Evolutionary conservation across 2,113 vertebrate species (phyloP), one percentile per base, ranked within the genome.

Genomic region (Ivindomyrus marchei): DNA sequence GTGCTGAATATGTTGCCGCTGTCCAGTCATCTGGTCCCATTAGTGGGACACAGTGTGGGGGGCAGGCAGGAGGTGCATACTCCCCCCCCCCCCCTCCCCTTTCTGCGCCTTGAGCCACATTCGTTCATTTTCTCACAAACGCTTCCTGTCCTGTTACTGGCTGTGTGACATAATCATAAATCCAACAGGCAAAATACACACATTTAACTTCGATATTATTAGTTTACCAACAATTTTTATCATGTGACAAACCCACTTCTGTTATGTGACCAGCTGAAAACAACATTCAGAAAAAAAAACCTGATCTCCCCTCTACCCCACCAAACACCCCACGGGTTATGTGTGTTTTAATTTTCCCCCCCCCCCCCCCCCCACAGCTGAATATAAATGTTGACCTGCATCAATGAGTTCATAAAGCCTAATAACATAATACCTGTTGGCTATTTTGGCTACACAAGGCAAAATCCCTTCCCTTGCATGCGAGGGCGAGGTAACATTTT

Each of bases 391-490:
- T 36, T 36, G 53, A n/a, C 85, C 21, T 90, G 74, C 17, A 66
- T 49, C 17, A 86, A 66, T n/a, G 31, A 56, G 85, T 56, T 86
- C 56, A 36, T 49, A 52, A 87, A 50, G 89, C 31, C 46, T 46
- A 80, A 77, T 74, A 77, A 52, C 15, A 45, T 46, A 49, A 49
- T 52, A 88, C 66, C 89, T 87, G 56, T 88, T 27, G 66, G 89
- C 46, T 80, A 49, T 88, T 90, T 80, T 77, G 85, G 46, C 10
- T 31, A 53, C 7, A 93, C 94, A 95, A 46, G 10, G 90, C 89
- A 92, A 89, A 88, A 80, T 80, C 56, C 21, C 70, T 36, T 87
- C 52, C 62, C 39, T n/a, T 80, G 91, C 93, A 9, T 87, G 94
- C 27, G 17, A 56, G 47, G 47, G 31, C 17, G 50, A 19, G 27